Percentiles rank a stretch among this genome's conserved stretches.
Conservation (phyloP, 2,888 invertebrate species). For the Asteroscopus sphinx region DNA sequence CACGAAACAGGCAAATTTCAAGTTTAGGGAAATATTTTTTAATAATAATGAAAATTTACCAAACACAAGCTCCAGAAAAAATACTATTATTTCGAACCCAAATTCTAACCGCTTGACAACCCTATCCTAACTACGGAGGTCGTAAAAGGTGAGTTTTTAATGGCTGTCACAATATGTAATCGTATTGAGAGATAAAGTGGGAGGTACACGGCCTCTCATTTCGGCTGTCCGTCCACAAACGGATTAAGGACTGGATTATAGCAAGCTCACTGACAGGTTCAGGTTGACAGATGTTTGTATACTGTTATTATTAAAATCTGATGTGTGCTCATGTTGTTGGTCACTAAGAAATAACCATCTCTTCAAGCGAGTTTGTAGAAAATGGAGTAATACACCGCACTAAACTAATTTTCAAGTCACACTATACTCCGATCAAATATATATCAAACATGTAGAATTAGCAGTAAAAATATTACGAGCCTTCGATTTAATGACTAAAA, state of each 20-base stretch:
- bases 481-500: no score
- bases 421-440: no score
- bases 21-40: no score
- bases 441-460: no score
- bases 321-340: not conserved
- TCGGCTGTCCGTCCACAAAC: constrained; percentile 46
- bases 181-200: constrained; percentile 57
- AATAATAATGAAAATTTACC: no score
- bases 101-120: constrained; percentile 31
- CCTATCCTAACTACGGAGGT: constrained; percentile 55
- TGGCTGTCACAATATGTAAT: constrained; percentile 63
- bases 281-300: constrained; percentile 35
- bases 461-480: no score
- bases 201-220: constrained; percentile 37
- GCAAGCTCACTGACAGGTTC: constrained; percentile 25
- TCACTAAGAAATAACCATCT: not conserved
- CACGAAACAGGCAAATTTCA: no score
- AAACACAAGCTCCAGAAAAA: no score
- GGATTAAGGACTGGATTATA: constrained; percentile 41
- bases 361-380: not conserved
- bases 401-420: no score
- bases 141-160: constrained; percentile 70
- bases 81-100: not conserved
- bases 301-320: constrained; percentile 26
- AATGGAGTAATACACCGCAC: no score